Base-by-base conservation (phyloP, 2,888 invertebrate species). In the Ephialtes manifestator region DNA sequence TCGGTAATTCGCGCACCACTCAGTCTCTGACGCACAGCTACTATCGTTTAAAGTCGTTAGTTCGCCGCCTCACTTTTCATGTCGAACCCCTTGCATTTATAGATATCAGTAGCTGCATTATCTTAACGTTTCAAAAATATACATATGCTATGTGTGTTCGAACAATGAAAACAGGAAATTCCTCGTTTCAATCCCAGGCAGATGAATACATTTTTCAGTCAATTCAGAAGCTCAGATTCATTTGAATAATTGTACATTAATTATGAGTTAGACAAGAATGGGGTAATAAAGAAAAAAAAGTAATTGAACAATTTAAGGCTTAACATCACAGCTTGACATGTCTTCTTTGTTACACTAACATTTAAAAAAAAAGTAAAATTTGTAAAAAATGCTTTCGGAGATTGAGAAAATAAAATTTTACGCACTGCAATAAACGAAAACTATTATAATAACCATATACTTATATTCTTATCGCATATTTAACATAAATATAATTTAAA, bases 11-110 rank as follows among this genome's bases (percentile, higher is more conserved):
- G 51, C 46, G 51, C 39, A 55, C 20, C 39, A 70, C 71, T 76
- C 70, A 46, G 70, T 75, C 46, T 71, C 70, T 76, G 83, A 80
- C 83, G 80, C 83, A 83, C 83, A 68, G 39, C 70, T 65, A 76
- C 71, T 67, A 84, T 80, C 68, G 80, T 46, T 58, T 48, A 18
- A 60, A 80, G 71, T 58, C 58, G 35, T 65, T 76, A 65, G 71
- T 55, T 71, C 71, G 46, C 13, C 35, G 5, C 31, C 48, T 28
- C 18, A 5, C 39, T 48, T 18, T 48, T 13, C 13, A 1, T 51
- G 48, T 20, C 51, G 18, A 20, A 5, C 51, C 65, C 35, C 31
- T 39, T 24, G 20, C 55, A 58, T 24, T 24, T 24, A 13, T 11
- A 55, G 55, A 58, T 58, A 58, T 28, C 28, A 24, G 55, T 24